Evolutionary conservation across 2,888 invertebrate genomes (phyloP).

Genomic region (Platycheirus albimanus): DNA sequence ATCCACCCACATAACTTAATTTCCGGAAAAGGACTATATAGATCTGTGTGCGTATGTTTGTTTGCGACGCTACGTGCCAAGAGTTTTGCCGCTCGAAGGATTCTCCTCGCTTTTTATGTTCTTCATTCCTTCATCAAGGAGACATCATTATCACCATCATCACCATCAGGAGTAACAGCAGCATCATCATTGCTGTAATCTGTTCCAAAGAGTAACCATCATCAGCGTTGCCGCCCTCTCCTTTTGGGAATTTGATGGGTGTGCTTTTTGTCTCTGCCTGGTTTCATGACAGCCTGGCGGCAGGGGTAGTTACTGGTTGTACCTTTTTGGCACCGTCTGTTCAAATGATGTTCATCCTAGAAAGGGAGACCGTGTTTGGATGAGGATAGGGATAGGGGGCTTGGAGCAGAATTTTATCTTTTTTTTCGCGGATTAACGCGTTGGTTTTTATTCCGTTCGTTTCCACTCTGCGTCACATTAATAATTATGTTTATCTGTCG

Average conservation of each 20-base stretch:
- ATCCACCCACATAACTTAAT: constrained; percentile 76
- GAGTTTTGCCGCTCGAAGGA: constrained; percentile 55
- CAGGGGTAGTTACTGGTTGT: constrained; percentile 43
- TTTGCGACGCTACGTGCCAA: constrained; percentile 50
- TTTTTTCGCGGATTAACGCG: constrained; percentile 69
- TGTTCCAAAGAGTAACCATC: constrained; percentile 67
- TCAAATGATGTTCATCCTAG: constrained; percentile 52
- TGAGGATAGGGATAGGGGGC: constrained; percentile 24
- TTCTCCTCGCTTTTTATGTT: constrained; percentile 21
- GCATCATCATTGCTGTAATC: constrained; percentile 61
- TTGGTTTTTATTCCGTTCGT: constrained; percentile 28
- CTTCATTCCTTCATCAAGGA: constrained; percentile 48
- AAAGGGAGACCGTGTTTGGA: constrained; percentile 41
- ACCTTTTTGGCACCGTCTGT: constrained; percentile 72
- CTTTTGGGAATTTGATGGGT: neutral
- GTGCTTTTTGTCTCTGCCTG: neutral
- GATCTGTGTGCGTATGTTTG: constrained; percentile 58
- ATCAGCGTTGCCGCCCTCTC: constrained; percentile 12
- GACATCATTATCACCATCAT: constrained; percentile 70
- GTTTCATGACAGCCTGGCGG: constrained; percentile 6
- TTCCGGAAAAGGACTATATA: constrained; percentile 75
- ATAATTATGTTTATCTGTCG: constrained; percentile 52
- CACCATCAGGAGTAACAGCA: constrained; percentile 55
- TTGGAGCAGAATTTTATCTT: constrained; percentile 48
- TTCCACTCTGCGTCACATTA: constrained; percentile 34